phyloP scores from a whole-genome alignment of 2,888 invertebrate genomes.

The Cryptocephalus moraei region DNA sequence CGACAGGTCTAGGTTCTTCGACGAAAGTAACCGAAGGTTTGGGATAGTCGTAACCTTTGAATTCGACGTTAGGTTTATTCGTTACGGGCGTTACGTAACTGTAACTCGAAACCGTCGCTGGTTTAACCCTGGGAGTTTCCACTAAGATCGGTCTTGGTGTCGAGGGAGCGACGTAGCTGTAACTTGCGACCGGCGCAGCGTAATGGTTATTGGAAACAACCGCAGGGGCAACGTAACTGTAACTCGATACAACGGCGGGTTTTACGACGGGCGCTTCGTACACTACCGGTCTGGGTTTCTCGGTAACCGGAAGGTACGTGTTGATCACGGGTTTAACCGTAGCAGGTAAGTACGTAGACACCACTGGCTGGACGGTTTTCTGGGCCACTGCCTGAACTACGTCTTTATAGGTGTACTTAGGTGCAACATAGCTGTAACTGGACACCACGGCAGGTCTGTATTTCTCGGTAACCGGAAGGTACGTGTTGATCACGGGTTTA shows the following conservation, averaged over 20 bases:
- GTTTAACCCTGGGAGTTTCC: no score
- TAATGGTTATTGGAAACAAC: slow-evolving; percentile 22
- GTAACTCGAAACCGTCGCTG: slow-evolving; percentile 1
- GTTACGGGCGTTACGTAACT: no score
- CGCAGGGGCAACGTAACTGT: slow-evolving; percentile 4
- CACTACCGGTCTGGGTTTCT: no score
- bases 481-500: no score
- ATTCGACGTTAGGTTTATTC: slow-evolving; percentile 5
- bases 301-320: neutral
- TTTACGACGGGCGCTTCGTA: neutral
- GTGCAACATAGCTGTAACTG: slow-evolving; percentile 14
- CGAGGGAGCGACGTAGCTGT: no score
- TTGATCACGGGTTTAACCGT: slow-evolving; percentile 6
- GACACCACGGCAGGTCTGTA: slow-evolving; percentile 12
- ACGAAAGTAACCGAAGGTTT: slow-evolving; percentile 28
- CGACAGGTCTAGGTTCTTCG: slow-evolving; percentile 25
- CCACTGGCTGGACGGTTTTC: no score
- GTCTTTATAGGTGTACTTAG: no score
- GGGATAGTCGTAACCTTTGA: slow-evolving; percentile 21
- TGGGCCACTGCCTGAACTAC: no score
- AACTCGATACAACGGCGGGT: slow-evolving; percentile 1
- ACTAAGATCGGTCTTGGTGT: no score
- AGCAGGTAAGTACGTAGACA: neutral
- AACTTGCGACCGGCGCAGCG: neutral
- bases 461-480: no score